Base-by-base conservation (phyloP, 2,797 vertebrate genomes). In the Notamacropus eugenii region DNA sequence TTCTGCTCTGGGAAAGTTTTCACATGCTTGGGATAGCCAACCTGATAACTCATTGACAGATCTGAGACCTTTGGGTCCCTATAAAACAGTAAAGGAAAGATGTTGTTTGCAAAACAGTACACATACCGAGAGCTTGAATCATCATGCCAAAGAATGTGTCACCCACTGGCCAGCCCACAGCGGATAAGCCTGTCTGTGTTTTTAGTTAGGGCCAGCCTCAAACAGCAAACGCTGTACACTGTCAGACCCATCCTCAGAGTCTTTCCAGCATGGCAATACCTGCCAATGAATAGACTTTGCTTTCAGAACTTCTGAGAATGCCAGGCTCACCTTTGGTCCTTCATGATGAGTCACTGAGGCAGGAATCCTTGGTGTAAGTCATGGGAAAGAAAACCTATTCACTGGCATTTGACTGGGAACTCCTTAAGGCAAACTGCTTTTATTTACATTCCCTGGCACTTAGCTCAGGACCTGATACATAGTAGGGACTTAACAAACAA, bases 81-180 rank as follows among this genome's bases (percentile, higher is more conserved):
- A 62, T 62, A 74, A 74, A 74, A 74, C 16, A 40, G 67, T 74
- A 40, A 74, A 14, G n/a, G 67, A 74, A 74, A 74, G 67, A 74
- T 22, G 2, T 34, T 19, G 34, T 34, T 74, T 74, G 5, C 34
- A 74, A 74, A n/a, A 74, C 22, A 74, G 34, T 19, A 8, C 34
- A 74, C 34, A 40, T 3, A n/a, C 34, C 11, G 0, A 74, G 8
- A 19, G 34, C 11, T 40, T n/a, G 34, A 40, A 2, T n/a, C 67
- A 19, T 19, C 16, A 2, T 9, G 16, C 14, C 29, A 29, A 74
- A 4, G 16, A 1, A 8, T 5, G 34, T 0, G 0, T 40, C n/a
- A 40, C n/a, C 34, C 67, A 74, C 34, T n/a, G 62, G 14, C 34
- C 14, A 0, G 14, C 34, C 62, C 5, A n/a, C 34, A 2, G 14